Conservation (phyloP, 2,888 invertebrate species). For the Laspeyria flexula region DNA sequence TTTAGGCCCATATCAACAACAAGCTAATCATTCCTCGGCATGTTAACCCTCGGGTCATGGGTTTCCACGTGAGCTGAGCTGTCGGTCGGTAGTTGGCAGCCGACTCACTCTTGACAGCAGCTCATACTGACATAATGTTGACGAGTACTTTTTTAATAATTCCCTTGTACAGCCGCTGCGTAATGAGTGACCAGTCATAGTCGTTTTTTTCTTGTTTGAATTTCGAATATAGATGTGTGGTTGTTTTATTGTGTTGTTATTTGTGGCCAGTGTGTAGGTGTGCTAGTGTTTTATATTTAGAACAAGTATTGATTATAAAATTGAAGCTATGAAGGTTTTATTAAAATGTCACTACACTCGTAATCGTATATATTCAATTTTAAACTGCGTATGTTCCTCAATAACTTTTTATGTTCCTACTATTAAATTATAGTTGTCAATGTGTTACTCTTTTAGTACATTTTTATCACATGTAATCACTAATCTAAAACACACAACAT, state of each 20-base stretch:
- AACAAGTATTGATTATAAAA: neutral
- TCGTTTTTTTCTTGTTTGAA: slow-evolving; percentile 20
- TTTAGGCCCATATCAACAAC: slow-evolving; percentile 42
- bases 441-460: no score
- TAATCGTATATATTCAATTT: no score
- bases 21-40: slow-evolving; percentile 51
- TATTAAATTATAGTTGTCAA: no score
- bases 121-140: slow-evolving; percentile 77
- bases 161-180: slow-evolving; percentile 47
- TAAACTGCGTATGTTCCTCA: no score
- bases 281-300: neutral
- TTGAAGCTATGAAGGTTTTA: neutral
- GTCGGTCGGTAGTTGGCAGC: slow-evolving; percentile 70
- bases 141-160: slow-evolving; percentile 70
- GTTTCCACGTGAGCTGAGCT: slow-evolving; percentile 44
- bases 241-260: slow-evolving; percentile 2
- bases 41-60: slow-evolving; percentile 59
- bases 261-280: slow-evolving; percentile 1
- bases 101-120: slow-evolving; percentile 73
- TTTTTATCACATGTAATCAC: no score
- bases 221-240: slow-evolving; percentile 6
- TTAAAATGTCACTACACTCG: no score
- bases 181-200: slow-evolving; percentile 25
- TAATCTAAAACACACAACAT: no score
- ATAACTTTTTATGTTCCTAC: no score